A percentile compares a stretch with the other conserved stretches of the same genome.
These are phyloP conservation scores for Platysternon megacephalum DNA, from an alignment of 2,113 vertebrate genomes.

Conservation along the genomic window DNA sequence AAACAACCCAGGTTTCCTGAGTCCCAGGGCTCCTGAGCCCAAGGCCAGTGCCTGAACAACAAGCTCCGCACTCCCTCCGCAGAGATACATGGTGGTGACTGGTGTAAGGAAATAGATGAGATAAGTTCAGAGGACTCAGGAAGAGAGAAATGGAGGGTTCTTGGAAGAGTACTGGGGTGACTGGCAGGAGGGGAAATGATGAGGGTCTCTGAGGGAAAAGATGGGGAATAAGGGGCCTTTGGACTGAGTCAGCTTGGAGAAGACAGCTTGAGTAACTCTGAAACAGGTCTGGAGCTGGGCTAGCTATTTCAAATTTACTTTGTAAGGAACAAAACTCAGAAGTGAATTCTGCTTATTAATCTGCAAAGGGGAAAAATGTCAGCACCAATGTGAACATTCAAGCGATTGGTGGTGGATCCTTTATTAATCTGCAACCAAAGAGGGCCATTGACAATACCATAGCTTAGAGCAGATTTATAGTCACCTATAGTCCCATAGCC, in stretches of 20 bases:
- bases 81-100: not conserved
- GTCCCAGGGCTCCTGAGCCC: not conserved
- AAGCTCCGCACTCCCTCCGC: not conserved
- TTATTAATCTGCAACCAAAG: not conserved
- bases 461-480: not conserved
- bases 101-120: not conserved
- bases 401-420: not conserved
- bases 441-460: not conserved
- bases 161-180: not conserved
- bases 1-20: not conserved
- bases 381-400: not conserved
- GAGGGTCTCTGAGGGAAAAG: not conserved
- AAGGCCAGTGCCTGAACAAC: rapidly evolving
- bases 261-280: not conserved
- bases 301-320: not conserved
- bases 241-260: not conserved
- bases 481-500: not conserved
- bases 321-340: not conserved
- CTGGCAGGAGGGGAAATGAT: not conserved
- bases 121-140: not conserved
- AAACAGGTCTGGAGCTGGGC: not conserved
- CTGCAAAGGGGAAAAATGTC: not conserved
- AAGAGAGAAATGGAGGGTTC: not conserved
- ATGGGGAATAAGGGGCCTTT: not conserved
- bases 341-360: not conserved